phyloP scores from a whole-genome alignment of 2,113 vertebrate genomes.

The Protobothrops mucrosquamatus region DNA sequence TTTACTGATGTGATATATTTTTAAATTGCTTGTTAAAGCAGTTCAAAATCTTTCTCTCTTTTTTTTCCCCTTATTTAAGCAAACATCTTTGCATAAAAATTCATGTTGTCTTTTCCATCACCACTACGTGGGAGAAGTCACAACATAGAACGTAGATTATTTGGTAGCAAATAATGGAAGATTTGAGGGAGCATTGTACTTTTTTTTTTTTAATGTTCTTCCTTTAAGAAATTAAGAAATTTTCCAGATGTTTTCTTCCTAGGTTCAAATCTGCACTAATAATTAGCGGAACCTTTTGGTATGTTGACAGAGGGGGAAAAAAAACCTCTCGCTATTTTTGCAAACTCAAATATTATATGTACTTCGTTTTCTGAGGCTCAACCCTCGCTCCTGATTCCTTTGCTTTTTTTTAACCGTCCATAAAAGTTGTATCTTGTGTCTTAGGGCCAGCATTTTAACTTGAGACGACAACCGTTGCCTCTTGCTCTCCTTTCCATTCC shows the following conservation, averaged over 20 bases:
- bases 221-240: constrained; percentile 18
- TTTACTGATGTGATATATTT: background rate
- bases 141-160: too few species aligned
- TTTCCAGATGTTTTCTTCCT: constrained; percentile 43
- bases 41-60: background rate
- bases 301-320: constrained; percentile 13
- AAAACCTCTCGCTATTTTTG: constrained; percentile 38
- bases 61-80: background rate
- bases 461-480: constrained; percentile 53
- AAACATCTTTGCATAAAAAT: background rate
- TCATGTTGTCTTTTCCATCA: background rate
- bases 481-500: fast-evolving
- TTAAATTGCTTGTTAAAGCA: background rate
- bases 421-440: constrained; percentile 39
- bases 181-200: background rate
- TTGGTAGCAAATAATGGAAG: too few species aligned
- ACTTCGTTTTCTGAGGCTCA: constrained; percentile 20
- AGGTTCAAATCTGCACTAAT: constrained; percentile 34
- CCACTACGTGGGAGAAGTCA: background rate
- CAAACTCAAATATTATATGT: constrained; percentile 30
- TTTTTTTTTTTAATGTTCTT: too few species aligned
- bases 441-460: constrained; percentile 39
- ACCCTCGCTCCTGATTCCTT: constrained; percentile 3
- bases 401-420: constrained; percentile 40
- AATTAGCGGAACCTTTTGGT: constrained; percentile 13